These are phyloP conservation scores for Rhineura floridana DNA, from an alignment of 2,113 vertebrate genomes.

Conservation along the genomic window DNA sequence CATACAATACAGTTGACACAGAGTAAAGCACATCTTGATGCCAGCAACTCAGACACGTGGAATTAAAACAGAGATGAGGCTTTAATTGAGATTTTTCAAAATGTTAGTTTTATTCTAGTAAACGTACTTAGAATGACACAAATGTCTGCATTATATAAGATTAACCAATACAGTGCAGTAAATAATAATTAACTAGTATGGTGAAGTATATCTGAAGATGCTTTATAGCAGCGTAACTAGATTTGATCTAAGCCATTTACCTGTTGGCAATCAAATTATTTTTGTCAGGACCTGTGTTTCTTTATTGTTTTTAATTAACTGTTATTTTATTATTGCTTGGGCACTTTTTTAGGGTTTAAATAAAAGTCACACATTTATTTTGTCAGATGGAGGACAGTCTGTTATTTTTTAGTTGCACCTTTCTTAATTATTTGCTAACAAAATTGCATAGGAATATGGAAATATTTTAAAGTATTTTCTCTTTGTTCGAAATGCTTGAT, in stretches of 20 bases:
- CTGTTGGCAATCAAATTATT: constrained; percentile 17
- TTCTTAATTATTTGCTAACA: constrained; percentile 3
- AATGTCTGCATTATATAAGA: neutral
- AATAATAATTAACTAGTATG: neutral
- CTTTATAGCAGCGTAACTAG: neutral
- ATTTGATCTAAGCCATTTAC: constrained; percentile 5
- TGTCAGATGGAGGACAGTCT: neutral
- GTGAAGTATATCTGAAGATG: neutral
- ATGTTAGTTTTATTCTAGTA: neutral
- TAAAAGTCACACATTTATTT: constrained; percentile 12
- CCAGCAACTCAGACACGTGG: neutral
- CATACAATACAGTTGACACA: neutral
- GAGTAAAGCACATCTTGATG: neutral
- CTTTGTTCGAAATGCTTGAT: neutral
- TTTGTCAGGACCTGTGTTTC: neutral
- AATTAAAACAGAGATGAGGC: constrained; percentile 17
- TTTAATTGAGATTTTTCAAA: neutral
- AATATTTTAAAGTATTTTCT: neutral
- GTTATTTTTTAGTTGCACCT: neutral
- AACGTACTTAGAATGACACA: neutral
- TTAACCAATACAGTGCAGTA: neutral
- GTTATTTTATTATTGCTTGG: neutral
- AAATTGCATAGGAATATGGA: neutral
- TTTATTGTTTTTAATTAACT: constrained; percentile 34
- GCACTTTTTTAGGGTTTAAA: neutral